Percentiles rank a stretch among this genome's conserved stretches.
These are phyloP conservation scores for Eira barbara DNA, from an alignment of 2,113 vertebrate species.

Conservation along the genomic window DNA sequence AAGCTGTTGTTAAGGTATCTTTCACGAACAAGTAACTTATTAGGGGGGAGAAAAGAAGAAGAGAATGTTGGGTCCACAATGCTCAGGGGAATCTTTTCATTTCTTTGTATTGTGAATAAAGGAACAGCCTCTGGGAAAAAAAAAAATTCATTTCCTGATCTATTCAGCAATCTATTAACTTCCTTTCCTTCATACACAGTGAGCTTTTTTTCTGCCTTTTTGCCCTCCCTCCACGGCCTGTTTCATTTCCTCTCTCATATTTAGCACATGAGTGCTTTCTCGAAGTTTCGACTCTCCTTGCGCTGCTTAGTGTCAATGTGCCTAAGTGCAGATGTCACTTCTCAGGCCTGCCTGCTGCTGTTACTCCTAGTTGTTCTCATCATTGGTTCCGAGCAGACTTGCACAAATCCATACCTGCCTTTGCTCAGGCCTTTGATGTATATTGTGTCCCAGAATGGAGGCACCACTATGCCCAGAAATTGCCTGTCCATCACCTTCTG, in stretches of 20 bases:
- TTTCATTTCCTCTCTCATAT: slow-evolving; percentile 23
- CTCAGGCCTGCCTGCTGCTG: not conserved
- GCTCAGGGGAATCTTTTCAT: not conserved
- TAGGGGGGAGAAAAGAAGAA: not conserved
- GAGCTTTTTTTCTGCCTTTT: not conserved
- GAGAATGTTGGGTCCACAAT: not conserved
- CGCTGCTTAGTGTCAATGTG: not conserved
- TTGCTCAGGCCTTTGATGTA: not conserved
- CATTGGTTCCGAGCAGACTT: not conserved
- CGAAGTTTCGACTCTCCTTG: not conserved
- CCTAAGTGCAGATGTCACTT: not conserved
- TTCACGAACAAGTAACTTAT: slow-evolving; percentile 18
- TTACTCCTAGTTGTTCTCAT: not conserved
- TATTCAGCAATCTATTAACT: slow-evolving; percentile 10
- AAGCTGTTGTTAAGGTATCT: slow-evolving; percentile 4
- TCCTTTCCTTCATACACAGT: not conserved
- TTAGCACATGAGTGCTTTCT: not conserved
- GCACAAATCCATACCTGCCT: not conserved
- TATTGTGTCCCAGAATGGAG: not conserved
- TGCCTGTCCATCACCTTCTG: not conserved
- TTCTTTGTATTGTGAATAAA: slow-evolving; percentile 5
- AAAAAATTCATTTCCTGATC: slow-evolving; percentile 24
- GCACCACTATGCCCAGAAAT: not conserved
- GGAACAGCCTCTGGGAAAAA: not conserved
- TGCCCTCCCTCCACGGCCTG: not conserved